These are phyloP conservation scores for Psammodynastes pulverulentus DNA, from an alignment of 2,113 vertebrate genomes.

Conservation along the genomic window DNA sequence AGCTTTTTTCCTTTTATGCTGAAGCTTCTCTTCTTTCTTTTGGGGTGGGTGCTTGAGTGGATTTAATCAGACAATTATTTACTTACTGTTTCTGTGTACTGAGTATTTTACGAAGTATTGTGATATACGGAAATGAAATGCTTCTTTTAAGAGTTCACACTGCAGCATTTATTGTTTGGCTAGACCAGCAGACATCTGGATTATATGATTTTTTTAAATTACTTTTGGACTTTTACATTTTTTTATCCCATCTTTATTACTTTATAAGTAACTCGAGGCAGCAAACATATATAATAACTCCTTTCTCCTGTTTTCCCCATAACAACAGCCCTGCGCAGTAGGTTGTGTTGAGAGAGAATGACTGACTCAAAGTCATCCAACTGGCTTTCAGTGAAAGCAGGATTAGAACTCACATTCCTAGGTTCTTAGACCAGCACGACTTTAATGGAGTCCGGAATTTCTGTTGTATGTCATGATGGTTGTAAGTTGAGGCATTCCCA, in stretches of 20 bases:
- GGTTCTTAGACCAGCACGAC: background rate
- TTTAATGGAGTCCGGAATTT: background rate
- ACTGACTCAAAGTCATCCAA: background rate
- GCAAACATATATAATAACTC: background rate
- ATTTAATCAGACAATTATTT: constrained; percentile 3
- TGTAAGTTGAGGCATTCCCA: background rate
- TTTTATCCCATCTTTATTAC: background rate
- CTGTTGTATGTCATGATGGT: background rate
- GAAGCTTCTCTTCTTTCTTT: background rate
- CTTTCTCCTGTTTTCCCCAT: background rate
- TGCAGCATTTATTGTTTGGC: background rate
- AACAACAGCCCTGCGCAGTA: background rate
- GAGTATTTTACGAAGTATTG: background rate
- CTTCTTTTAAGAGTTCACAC: background rate
- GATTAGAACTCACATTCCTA: background rate
- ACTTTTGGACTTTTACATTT: background rate
- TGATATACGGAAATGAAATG: constrained; percentile 12
- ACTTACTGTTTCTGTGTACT: background rate
- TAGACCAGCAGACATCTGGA: background rate
- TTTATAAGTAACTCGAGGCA: background rate
- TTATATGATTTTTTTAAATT: background rate
- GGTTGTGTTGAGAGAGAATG: background rate
- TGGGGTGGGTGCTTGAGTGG: background rate
- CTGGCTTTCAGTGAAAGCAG: background rate
- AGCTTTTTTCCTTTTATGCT: constrained; percentile 5